phyloP scores from a whole-genome alignment of 2,888 invertebrate species.

The Metacarcinus magister region DNA sequence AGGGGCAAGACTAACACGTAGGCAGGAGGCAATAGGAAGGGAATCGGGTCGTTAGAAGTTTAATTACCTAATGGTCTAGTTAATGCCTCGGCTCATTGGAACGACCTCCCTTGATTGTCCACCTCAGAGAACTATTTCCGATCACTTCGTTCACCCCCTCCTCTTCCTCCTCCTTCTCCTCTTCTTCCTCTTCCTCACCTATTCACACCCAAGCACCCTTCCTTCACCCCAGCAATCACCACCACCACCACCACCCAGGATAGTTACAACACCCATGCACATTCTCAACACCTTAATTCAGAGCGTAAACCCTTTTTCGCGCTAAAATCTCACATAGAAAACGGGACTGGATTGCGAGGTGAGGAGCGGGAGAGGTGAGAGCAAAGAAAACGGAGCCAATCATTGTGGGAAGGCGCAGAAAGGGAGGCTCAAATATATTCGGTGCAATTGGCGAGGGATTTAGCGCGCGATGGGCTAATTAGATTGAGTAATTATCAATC shows the following conservation, averaged over 20 bases:
- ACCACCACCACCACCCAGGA: not conserved
- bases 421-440: conserved; percentile 61
- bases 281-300: too few species aligned
- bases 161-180: too few species aligned
- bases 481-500: conserved; percentile 62
- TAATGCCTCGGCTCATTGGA: conserved; percentile 74
- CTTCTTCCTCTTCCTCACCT: not conserved
- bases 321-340: too few species aligned
- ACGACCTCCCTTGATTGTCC: conserved; percentile 59
- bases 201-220: not conserved
- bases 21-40: conserved; percentile 74
- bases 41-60: conserved; percentile 74
- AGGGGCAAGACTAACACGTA: conserved; percentile 41
- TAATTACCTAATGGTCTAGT: conserved; percentile 74
- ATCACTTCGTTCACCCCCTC: conserved; percentile 41
- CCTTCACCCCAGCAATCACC: not conserved
- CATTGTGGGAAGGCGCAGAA: conserved; percentile 54
- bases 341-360: not conserved
- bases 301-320: too few species aligned
- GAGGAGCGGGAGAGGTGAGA: not conserved
- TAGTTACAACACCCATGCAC: not conserved
- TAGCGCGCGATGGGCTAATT: conserved; percentile 64
- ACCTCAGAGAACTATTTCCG: not conserved
- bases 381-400: not conserved
- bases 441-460: conserved; percentile 67